Conservation (phyloP, 2,113 vertebrate genomes). For the Leucoraja erinaceus region DNA sequence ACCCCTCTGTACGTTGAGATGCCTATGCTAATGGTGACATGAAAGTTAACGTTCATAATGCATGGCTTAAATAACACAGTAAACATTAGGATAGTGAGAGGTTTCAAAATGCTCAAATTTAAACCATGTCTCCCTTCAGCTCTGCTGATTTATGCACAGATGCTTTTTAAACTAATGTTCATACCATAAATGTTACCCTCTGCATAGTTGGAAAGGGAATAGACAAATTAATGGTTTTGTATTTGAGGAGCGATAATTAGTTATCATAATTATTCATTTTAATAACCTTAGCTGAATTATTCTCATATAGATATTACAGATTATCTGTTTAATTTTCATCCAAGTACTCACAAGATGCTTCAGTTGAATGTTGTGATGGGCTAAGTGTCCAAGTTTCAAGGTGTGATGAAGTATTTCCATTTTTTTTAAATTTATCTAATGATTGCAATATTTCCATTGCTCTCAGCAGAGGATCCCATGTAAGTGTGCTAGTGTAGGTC, state of each 20-base stretch:
- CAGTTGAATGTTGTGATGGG: neutral
- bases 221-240: neutral
- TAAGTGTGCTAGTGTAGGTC: too few species aligned
- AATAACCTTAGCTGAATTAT: neutral
- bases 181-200: neutral
- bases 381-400: neutral
- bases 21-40: neutral
- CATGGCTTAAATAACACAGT: neutral
- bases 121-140: neutral
- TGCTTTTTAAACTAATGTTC: neutral
- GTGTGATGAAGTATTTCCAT: neutral
- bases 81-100: neutral
- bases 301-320: neutral
- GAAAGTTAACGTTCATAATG: neutral
- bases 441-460: neutral
- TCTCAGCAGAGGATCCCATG: neutral
- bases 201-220: neutral
- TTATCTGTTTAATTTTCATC: neutral
- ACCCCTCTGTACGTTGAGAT: neutral
- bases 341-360: neutral
- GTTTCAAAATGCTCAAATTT: neutral
- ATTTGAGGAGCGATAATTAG: neutral
- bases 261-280: neutral
- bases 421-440: neutral
- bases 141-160: neutral